A percentile compares a stretch with the other conserved stretches of the same genome.
Conservation (phyloP, 1,140 invertebrate genomes). For the Leptinotarsa texana region DNA sequence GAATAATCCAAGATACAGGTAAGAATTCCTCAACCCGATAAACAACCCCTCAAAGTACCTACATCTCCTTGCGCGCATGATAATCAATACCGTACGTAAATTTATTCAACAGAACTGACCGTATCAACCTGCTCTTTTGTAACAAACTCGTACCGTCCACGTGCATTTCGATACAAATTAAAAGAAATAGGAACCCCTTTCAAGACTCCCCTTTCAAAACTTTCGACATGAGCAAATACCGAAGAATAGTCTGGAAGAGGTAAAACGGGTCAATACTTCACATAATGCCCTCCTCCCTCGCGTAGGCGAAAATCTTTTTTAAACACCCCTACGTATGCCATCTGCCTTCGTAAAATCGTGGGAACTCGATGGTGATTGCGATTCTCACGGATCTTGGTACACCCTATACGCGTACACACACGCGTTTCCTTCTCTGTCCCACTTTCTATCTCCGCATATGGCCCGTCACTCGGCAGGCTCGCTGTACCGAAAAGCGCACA, state of each 20-base stretch:
- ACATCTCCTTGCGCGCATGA: not conserved
- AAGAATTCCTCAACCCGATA: constrained; percentile 33
- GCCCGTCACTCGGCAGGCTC: constrained; percentile 40
- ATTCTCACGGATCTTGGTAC: constrained; percentile 54
- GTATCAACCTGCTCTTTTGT: constrained; percentile 38
- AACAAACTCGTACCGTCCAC: constrained; percentile 24
- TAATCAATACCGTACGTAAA: constrained; percentile 16
- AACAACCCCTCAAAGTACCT: constrained; percentile 12
- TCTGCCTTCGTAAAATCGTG: constrained; percentile 53
- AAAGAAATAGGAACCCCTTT: constrained; percentile 22
- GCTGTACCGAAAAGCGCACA: constrained; percentile 48
- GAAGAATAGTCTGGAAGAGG: constrained; percentile 30
- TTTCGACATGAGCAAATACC: constrained; percentile 14
- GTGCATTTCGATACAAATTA: constrained; percentile 30
- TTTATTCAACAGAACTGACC: constrained; percentile 40
- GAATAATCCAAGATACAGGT: constrained; percentile 31
- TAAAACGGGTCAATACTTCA: constrained; percentile 40
- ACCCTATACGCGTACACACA: constrained; percentile 40
- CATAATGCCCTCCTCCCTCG: constrained; percentile 22
- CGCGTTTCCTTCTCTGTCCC: constrained; percentile 40
- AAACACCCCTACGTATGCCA: constrained; percentile 53
- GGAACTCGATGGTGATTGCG: constrained; percentile 50
- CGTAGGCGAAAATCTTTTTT: constrained; percentile 38
- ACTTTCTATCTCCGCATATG: constrained; percentile 29
- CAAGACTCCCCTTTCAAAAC: constrained; percentile 16